Evolutionary conservation across 2,113 vertebrate species (phyloP).

Genomic region (Symphodus melops): DNA sequence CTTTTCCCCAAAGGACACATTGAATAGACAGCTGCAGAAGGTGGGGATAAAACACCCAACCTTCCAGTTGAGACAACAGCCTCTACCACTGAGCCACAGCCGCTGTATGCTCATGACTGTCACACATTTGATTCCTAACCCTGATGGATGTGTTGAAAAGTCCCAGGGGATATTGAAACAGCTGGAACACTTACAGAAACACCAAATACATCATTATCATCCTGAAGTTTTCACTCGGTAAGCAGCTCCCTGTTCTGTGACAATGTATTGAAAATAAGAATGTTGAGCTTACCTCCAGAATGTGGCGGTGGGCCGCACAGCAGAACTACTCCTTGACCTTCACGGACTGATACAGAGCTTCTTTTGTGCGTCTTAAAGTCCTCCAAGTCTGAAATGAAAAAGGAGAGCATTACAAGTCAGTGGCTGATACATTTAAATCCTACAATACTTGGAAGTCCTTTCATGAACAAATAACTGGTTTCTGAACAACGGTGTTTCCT

Average conservation of each 20-base stretch:
- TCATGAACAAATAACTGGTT: slow-evolving; percentile 20
- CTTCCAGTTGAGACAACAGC: too few species aligned
- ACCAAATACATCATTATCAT: not conserved
- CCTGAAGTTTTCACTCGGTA: not conserved
- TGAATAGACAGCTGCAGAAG: too few species aligned
- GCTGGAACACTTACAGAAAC: slow-evolving; percentile 8
- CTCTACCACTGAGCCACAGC: too few species aligned
- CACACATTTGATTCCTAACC: too few species aligned
- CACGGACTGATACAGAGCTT: slow-evolving; percentile 93
- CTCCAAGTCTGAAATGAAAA: slow-evolving; percentile 89
- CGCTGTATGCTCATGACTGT: too few species aligned
- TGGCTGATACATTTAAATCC: slow-evolving; percentile 20
- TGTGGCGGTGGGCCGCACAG: slow-evolving; percentile 94
- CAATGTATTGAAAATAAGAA: not conserved
- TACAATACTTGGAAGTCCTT: not conserved
- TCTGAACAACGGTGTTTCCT: not conserved
- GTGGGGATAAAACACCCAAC: too few species aligned
- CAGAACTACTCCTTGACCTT: slow-evolving; percentile 97
- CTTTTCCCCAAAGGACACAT: too few species aligned
- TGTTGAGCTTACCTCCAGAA: slow-evolving; percentile 83
- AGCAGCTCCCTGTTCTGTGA: not conserved
- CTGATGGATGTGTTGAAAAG: slow-evolving; percentile 28
- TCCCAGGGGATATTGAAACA: slow-evolving; percentile 38
- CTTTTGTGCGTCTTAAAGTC: slow-evolving; percentile 93
- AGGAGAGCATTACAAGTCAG: slow-evolving; percentile 9